Conservation (phyloP, 2,888 invertebrate genomes). For the Rhaphigaster nebulosa region DNA sequence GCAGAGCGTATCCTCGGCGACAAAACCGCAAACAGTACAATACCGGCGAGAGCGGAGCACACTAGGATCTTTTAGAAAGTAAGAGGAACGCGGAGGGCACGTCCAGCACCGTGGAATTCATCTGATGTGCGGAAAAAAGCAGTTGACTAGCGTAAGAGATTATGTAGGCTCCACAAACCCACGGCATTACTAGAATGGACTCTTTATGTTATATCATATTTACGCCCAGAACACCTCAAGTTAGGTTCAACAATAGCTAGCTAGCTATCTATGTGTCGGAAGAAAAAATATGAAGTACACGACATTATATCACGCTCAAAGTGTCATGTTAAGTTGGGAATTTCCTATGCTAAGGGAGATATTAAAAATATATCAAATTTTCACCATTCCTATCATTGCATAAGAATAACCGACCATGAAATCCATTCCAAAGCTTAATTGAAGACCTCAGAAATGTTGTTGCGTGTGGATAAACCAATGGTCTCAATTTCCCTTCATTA, state of each 20-base stretch:
- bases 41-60: not conserved
- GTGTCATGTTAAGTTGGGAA: not conserved
- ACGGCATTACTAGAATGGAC: not conserved
- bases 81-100: not conserved
- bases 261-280: too few species aligned
- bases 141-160: not conserved
- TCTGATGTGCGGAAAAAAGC: not conserved
- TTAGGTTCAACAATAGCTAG: not conserved
- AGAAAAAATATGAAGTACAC: not conserved
- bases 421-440: not conserved
- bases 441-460: not conserved
- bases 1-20: conserved; percentile 8
- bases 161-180: not conserved
- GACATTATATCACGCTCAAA: not conserved
- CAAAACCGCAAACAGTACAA: not conserved
- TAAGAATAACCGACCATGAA: not conserved
- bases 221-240: not conserved
- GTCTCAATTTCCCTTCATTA: too few species aligned
- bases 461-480: too few species aligned
- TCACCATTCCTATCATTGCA: not conserved
- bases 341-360: not conserved
- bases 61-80: not conserved
- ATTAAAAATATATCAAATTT: not conserved
- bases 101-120: not conserved
- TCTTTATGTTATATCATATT: not conserved